Evolutionary conservation across 1,140 invertebrate species (phyloP), one percentile per base, ranked within the genome.

Genomic region (Drosophila yakuba): DNA sequence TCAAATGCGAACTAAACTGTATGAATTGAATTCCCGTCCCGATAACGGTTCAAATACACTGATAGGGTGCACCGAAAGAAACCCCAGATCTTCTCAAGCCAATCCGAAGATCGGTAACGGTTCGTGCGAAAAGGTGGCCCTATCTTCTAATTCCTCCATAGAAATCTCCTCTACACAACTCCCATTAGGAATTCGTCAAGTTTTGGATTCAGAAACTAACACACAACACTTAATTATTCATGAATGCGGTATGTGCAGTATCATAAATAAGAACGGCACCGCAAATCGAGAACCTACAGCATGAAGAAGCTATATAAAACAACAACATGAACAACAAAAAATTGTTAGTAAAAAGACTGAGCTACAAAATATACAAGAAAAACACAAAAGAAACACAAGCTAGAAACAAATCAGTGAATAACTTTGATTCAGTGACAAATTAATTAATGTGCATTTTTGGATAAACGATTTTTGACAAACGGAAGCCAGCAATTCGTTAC

Each of bases 331-430:
- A 71, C 64, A 71, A 64, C 71, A 76, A 76, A 52, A 78, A 90
- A 90, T 82, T 80, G 79, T 90, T 90, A 90, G 86, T 90, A 90
- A 90, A 85, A 90, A 90, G 86, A 90, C 86, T 90, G 86, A 90
- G 86, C 86, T 86, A 90, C 81, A 90, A 90, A 90, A 77, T 78
- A 80, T 64, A 56, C 78, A 56, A 63, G 54, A 61, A 76, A 79
- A 84, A 47, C 11, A 57, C 36, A 32, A 52, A 52, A 47, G 48
- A 64, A 51, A 74, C 47, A 60, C 60, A 50, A 39, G 20, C 15
- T 11, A 23, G 15, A 20, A 69, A 48, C 64, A 47, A 71, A 50
- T 71, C 54, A 58, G 44, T 71, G 23, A 58, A 35, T 38, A 47
- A 14, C 50, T 25, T 55, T 56, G 48, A 67, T 67, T 67, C 50